Evolutionary conservation across 2,113 vertebrate species (phyloP).

Genomic region (Brevimyrus niger): DNA sequence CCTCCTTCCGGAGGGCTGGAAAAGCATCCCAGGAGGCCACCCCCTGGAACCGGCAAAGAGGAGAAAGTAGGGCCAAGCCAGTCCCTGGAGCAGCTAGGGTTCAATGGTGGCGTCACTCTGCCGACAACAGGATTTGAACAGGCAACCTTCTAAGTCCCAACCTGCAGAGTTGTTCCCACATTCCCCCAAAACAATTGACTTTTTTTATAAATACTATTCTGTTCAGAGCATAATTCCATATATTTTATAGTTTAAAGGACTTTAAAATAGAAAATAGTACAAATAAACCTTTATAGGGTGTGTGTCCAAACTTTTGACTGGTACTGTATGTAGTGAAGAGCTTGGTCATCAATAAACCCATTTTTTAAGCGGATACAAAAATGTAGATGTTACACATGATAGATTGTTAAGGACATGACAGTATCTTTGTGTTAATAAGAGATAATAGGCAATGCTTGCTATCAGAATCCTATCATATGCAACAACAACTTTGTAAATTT

Average conservation of each 20-base stretch:
- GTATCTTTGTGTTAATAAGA: background rate
- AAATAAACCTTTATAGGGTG: background rate
- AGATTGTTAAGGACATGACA: background rate
- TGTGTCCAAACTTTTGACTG: background rate
- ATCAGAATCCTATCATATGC: background rate
- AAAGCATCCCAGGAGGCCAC: background rate
- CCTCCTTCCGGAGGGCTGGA: background rate
- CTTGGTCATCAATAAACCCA: background rate
- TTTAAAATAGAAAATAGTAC: background rate
- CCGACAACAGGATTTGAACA: background rate
- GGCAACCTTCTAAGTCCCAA: no score
- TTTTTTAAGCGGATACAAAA: background rate
- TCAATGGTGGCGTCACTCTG: background rate
- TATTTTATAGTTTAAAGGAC: background rate
- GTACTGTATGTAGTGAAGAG: background rate
- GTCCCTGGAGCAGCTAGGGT: background rate
- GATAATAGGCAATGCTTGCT: background rate
- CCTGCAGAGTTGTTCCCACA: no score
- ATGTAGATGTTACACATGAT: background rate
- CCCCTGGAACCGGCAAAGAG: background rate
- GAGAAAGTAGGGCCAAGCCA: background rate
- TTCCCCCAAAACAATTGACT: background rate
- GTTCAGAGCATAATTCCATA: background rate
- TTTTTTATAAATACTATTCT: background rate
- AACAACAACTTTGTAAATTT: background rate